phyloP scores from a whole-genome alignment of 2,797 vertebrate species.

The Onychomys leucogaster region DNA sequence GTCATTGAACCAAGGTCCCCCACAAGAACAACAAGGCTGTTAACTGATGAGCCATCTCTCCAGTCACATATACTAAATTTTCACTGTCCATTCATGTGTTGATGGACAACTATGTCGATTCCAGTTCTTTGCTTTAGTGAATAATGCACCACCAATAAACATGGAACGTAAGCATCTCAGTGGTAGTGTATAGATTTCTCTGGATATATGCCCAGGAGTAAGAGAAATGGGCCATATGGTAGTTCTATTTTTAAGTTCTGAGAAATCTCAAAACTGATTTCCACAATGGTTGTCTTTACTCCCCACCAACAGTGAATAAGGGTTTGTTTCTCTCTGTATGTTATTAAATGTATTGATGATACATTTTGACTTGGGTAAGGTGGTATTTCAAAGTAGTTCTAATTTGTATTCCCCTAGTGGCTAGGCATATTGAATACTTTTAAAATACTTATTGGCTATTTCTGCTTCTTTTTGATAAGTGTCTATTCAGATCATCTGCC shows the following conservation, averaged over 20 bases:
- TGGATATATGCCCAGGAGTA: background rate
- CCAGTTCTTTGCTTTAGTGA: background rate
- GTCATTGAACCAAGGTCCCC: background rate
- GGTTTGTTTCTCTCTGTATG: background rate
- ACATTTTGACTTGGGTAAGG: no score
- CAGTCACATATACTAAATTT: background rate
- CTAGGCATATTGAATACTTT: background rate
- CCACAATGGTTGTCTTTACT: background rate
- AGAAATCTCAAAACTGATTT: background rate
- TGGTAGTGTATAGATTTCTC: background rate
- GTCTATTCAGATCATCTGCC: background rate
- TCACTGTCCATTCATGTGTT: background rate
- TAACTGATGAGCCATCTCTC: background rate
- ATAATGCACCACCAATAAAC: background rate
- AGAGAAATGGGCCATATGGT: background rate
- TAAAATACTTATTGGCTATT: background rate
- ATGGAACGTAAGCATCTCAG: background rate
- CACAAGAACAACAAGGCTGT: background rate
- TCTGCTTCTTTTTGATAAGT: background rate
- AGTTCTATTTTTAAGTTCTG: background rate
- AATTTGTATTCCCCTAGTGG: background rate
- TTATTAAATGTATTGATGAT: background rate
- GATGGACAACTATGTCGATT: background rate
- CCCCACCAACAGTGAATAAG: background rate
- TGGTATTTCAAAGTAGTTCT: background rate